A percentile compares a stretch with the other conserved stretches of the same genome.
These are phyloP conservation scores for Pseudococcus viburni DNA, from an alignment of 2,888 invertebrate species.

Conservation along the genomic window DNA sequence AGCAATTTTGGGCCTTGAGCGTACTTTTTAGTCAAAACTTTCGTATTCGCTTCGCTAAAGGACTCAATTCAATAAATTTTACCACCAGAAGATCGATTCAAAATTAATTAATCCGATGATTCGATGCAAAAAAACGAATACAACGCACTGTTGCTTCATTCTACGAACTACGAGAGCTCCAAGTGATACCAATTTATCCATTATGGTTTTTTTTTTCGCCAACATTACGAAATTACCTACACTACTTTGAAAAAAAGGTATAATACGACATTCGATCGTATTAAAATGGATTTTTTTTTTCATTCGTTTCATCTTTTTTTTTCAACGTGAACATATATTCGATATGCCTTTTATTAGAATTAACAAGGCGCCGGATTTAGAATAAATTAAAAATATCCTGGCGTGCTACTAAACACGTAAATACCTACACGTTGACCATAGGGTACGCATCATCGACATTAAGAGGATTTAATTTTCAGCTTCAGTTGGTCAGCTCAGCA, in stretches of 20 bases:
- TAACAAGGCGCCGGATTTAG: slow-evolving; percentile 3
- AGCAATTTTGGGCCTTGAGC: too few species aligned
- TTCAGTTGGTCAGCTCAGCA: neutral
- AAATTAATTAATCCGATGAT: too few species aligned
- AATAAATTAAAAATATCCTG: slow-evolving; percentile 18
- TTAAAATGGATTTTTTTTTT: neutral
- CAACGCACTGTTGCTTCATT: too few species aligned
- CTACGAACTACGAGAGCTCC: too few species aligned
- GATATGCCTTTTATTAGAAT: neutral
- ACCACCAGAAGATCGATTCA: too few species aligned
- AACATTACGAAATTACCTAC: too few species aligned
- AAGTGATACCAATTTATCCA: too few species aligned
- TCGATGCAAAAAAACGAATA: too few species aligned
- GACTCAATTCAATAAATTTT: too few species aligned
- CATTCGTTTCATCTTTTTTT: neutral
- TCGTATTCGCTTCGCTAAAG: too few species aligned
- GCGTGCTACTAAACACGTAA: neutral
- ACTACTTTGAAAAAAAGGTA: neutral
- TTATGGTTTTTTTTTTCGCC: too few species aligned
- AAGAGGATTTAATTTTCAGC: slow-evolving; percentile 44
- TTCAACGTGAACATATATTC: neutral
- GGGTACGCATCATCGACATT: slow-evolving; percentile 3
- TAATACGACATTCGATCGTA: neutral
- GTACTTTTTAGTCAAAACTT: too few species aligned
- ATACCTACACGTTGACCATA: slow-evolving; percentile 25